These are phyloP conservation scores for Pitangus sulphuratus DNA, from an alignment of 2,797 vertebrate genomes.

Conservation along the genomic window DNA sequence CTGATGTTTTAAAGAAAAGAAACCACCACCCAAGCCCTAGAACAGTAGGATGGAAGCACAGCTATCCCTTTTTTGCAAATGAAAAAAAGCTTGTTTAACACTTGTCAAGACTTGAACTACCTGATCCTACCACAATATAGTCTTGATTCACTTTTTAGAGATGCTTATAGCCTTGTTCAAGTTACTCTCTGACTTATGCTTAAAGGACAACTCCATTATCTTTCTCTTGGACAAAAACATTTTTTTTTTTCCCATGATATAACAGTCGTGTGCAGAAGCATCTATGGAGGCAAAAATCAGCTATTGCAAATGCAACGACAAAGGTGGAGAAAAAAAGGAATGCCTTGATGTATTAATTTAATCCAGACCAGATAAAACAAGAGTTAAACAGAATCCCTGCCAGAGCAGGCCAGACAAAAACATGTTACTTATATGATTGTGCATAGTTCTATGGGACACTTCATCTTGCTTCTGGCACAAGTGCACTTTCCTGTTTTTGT, in stretches of 20 bases:
- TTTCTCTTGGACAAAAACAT: neutral
- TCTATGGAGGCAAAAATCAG: neutral
- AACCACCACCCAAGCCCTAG: neutral
- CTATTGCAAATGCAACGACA: neutral
- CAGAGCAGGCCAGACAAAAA: neutral
- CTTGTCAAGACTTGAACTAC: neutral
- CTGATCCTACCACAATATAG: neutral
- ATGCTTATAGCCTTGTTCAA: neutral
- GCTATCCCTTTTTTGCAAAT: neutral
- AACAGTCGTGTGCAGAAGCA: neutral
- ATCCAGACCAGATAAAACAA: neutral
- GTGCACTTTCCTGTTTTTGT: neutral
- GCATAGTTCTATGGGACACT: neutral
- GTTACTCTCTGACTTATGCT: neutral
- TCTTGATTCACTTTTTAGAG: neutral
- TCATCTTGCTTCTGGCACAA: neutral
- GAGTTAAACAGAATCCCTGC: neutral
- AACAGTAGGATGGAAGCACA: neutral
- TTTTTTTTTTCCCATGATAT: fast-evolving
- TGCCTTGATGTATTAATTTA: neutral
- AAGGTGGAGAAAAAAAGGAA: neutral
- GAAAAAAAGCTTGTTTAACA: neutral
- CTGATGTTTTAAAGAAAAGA: neutral
- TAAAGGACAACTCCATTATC: neutral
- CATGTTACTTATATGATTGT: neutral